Percentiles rank a stretch among this genome's conserved stretches.
These are phyloP conservation scores for Cryptocephalus moraei DNA, from an alignment of 2,888 invertebrate species.

Conservation along the genomic window DNA sequence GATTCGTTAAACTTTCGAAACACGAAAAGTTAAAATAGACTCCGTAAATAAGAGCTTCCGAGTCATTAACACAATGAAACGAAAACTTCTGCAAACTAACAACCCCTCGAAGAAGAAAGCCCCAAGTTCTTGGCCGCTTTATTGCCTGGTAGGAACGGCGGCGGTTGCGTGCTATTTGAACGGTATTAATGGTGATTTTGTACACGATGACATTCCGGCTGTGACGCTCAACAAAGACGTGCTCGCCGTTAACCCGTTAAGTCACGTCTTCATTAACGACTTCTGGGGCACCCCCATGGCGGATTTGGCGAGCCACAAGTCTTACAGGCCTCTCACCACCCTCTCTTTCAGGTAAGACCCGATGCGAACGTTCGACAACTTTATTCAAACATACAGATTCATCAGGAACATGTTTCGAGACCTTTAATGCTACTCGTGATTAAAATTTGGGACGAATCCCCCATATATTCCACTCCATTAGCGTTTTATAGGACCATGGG, in stretches of 20 bases:
- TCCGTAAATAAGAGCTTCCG: too few species aligned
- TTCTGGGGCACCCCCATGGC: conserved; percentile 87
- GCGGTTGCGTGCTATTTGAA: conserved; percentile 63
- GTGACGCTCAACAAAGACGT: conserved; percentile 75
- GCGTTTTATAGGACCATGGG: too few species aligned
- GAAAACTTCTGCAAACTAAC: neutral
- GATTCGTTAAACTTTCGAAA: too few species aligned
- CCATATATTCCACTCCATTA: too few species aligned
- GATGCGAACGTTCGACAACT: too few species aligned
- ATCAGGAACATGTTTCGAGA: too few species aligned
- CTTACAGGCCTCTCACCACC: conserved; percentile 74
- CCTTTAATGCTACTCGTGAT: too few species aligned
- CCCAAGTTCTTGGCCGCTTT: conserved; percentile 8
- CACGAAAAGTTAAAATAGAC: too few species aligned
- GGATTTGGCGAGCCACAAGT: conserved; percentile 75
- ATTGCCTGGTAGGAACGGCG: conserved; percentile 48
- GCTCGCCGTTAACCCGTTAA: conserved; percentile 52
- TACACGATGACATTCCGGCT: conserved; percentile 82
- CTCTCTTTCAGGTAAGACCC: conserved; percentile 72
- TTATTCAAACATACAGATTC: too few species aligned
- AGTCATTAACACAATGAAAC: neutral
- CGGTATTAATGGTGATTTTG: conserved; percentile 69
- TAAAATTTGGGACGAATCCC: too few species aligned
- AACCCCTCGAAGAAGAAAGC: neutral
- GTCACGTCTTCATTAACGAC: conserved; percentile 62